These are phyloP conservation scores for Cremastinae sp. DNA, from an alignment of 2,888 invertebrate genomes.

Conservation along the genomic window DNA sequence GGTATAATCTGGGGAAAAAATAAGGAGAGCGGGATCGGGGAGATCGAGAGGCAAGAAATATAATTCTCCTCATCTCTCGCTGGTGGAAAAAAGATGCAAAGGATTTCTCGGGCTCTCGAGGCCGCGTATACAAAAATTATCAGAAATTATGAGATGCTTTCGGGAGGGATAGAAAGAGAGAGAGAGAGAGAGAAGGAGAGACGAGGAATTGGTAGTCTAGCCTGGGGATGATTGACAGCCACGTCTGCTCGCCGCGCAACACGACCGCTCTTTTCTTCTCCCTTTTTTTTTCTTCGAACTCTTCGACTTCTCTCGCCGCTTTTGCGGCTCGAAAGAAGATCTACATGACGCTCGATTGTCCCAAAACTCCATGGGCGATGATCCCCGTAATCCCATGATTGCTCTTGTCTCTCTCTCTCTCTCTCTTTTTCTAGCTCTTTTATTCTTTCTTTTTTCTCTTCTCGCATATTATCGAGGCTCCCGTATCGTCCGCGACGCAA, in stretches of 20 bases:
- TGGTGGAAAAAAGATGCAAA: constrained; percentile 45
- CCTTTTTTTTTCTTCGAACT: constrained; percentile 45
- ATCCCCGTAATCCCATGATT: constrained; percentile 63
- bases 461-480: no score
- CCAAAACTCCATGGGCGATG: constrained; percentile 52
- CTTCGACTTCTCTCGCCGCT: constrained; percentile 55
- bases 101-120: constrained; percentile 54
- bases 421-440: no score
- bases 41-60: constrained; percentile 45
- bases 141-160: constrained; percentile 79
- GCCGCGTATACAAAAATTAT: constrained; percentile 77
- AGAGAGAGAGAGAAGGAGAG: no score
- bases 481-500: no score
- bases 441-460: no score
- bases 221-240: constrained; percentile 79
- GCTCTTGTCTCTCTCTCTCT: no score
- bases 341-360: constrained; percentile 43
- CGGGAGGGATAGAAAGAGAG: no score
- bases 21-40: constrained; percentile 53
- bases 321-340: constrained; percentile 49
- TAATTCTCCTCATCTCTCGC: constrained; percentile 53
- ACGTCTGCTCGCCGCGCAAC: constrained; percentile 61
- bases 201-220: constrained; percentile 80
- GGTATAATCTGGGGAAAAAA: constrained; percentile 55
- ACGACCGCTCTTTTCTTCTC: constrained; percentile 40